Conservation (phyloP, 1,140 invertebrate genomes). For the Monomorium pharaonis region DNA sequence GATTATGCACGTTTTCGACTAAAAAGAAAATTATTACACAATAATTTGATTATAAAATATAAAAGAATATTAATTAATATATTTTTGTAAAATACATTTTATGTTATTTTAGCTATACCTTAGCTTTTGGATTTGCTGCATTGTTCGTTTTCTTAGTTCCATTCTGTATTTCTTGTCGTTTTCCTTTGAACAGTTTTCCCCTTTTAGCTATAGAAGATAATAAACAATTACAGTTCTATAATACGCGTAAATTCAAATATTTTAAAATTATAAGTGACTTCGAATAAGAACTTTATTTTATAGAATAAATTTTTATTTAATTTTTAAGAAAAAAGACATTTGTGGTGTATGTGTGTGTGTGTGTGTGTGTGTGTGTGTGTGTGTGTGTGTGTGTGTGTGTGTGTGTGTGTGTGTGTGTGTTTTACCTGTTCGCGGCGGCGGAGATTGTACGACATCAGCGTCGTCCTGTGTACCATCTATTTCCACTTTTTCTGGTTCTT, state of each 20-base stretch:
- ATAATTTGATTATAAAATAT: neutral
- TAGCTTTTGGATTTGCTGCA: conserved; percentile 68
- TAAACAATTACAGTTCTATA: conserved; percentile 5
- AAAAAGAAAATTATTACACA: conserved; percentile 42
- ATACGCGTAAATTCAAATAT: conserved; percentile 3
- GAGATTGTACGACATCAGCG: conserved; percentile 76
- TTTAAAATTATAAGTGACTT: conserved; percentile 26
- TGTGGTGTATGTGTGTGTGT: too few species aligned
- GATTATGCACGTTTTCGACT: conserved; percentile 77
- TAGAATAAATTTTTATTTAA: neutral
- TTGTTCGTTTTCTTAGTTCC: conserved; percentile 70
- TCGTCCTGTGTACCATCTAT: conserved; percentile 63
- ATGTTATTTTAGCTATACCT: conserved; percentile 64
- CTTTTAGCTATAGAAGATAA: conserved; percentile 73
- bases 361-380: too few species aligned
- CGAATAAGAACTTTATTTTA: neutral
- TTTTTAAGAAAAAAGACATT: neutral
- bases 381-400: too few species aligned
- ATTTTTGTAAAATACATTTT: neutral
- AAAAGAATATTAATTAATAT: neutral
- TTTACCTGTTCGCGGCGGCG: conserved; percentile 66
- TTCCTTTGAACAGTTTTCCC: conserved; percentile 75
- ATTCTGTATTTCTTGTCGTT: conserved; percentile 68
- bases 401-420: too few species aligned
- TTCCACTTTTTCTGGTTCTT: conserved; percentile 49